These are phyloP conservation scores for Coelopa frigida DNA, from an alignment of 1,140 invertebrate species.

Conservation along the genomic window DNA sequence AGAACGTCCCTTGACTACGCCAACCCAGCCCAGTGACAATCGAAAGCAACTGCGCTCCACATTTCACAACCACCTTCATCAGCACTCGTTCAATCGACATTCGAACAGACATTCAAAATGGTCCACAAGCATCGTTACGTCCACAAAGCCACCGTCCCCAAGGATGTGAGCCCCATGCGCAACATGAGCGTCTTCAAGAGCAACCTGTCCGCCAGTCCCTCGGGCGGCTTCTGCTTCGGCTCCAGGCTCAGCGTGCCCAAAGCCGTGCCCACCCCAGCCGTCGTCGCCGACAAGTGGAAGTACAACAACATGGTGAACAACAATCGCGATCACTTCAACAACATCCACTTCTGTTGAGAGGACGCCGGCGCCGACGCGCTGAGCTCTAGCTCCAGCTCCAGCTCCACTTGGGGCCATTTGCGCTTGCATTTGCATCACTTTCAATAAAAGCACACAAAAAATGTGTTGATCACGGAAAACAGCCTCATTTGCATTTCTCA, in stretches of 20 bases:
- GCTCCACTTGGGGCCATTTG: not conserved
- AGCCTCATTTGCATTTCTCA: too few species aligned
- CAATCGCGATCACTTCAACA: slow-evolving; percentile 38
- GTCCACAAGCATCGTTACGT: slow-evolving; percentile 35
- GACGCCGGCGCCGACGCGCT: too few species aligned
- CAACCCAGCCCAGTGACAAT: not conserved
- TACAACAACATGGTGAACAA: slow-evolving; percentile 40
- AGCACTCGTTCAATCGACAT: not conserved
- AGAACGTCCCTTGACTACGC: slow-evolving; percentile 36
- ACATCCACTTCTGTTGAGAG: slow-evolving; percentile 35
- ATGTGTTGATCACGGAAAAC: too few species aligned
- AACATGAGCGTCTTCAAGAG: slow-evolving; percentile 22
- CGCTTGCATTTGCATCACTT: not conserved
- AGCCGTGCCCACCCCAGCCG: not conserved
- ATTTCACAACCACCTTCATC: not conserved
- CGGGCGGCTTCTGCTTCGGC: slow-evolving; percentile 22
- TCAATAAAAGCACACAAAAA: too few species aligned
- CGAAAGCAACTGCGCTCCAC: too few species aligned
- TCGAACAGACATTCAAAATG: slow-evolving; percentile 19
- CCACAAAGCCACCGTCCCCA: slow-evolving; percentile 33
- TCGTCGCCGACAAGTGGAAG: slow-evolving; percentile 22
- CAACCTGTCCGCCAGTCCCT: slow-evolving; percentile 28
- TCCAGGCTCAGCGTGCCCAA: slow-evolving; percentile 18
- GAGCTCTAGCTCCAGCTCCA: not conserved
- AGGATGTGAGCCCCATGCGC: slow-evolving; percentile 39